Percentiles rank a stretch among this genome's conserved stretches.
These are phyloP conservation scores for Ascaphus truei DNA, from an alignment of 2,113 vertebrate genomes.

Conservation along the genomic window DNA sequence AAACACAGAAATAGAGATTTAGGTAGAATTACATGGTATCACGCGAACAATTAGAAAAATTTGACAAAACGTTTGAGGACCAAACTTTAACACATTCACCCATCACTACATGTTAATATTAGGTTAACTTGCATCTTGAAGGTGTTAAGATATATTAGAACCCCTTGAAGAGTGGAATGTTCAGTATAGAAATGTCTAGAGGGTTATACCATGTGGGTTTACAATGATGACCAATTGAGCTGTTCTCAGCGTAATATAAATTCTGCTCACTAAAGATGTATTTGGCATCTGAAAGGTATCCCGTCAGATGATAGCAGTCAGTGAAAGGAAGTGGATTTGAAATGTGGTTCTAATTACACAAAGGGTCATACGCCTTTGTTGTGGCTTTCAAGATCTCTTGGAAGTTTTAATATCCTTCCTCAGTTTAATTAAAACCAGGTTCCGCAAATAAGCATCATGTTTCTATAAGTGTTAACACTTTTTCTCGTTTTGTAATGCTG, in stretches of 20 bases:
- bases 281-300: conserved; percentile 10
- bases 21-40: no score
- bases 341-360: conserved; percentile 20
- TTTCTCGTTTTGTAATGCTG: not conserved
- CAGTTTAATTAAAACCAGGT: conserved; percentile 17
- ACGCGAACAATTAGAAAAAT: no score
- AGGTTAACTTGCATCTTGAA: not conserved
- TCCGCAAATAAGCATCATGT: not conserved
- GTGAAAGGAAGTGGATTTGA: conserved; percentile 9
- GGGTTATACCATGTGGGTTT: not conserved
- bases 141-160: not conserved
- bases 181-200: no score
- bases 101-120: not conserved
- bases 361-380: not conserved
- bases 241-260: conserved; percentile 5
- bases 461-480: conserved; percentile 15
- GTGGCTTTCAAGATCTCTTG: conserved; percentile 8
- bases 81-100: no score
- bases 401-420: conserved; percentile 17
- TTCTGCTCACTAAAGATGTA: not conserved
- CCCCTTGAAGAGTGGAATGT: not conserved
- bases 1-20: no score
- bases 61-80: no score
- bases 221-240: not conserved
- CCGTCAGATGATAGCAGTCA: not conserved